phyloP scores from a whole-genome alignment of 2,888 invertebrate genomes.

The Alentia gelatinosa region DNA sequence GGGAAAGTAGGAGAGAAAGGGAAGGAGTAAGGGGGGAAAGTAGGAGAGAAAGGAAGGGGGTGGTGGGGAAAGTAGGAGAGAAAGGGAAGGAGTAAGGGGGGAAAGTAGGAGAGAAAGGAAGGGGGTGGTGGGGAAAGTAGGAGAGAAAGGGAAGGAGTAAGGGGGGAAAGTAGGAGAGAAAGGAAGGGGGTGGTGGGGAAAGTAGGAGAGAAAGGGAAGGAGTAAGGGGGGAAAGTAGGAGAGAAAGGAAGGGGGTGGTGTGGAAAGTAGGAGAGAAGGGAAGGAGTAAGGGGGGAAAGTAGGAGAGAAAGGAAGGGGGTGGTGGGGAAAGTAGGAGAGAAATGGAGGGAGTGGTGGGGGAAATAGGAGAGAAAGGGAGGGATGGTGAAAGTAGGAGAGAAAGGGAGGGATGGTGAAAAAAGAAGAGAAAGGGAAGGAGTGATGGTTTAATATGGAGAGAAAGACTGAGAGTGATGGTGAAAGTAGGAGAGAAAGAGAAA shows the following conservation, averaged over 20 bases:
- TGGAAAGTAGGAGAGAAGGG: not conserved
- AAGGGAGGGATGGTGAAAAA: not conserved
- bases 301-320: not conserved
- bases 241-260: not conserved
- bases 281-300: not conserved
- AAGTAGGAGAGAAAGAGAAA: not conserved
- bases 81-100: not conserved
- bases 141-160: not conserved
- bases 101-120: not conserved
- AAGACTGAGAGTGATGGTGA: too few relatives aligned
- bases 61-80: not conserved
- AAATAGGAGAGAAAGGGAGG: not conserved
- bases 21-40: not conserved
- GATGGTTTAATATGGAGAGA: too few relatives aligned
- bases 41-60: not conserved
- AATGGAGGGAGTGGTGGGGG: not conserved
- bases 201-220: not conserved
- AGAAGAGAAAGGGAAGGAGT: conserved; percentile 2
- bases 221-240: not conserved
- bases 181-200: not conserved
- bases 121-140: not conserved
- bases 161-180: not conserved
- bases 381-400: not conserved
- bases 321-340: not conserved
- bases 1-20: not conserved